A percentile compares a stretch with the other conserved stretches of the same genome.
phyloP scores from a whole-genome alignment of 2,797 vertebrate species.

The Sebastes miniatus region DNA sequence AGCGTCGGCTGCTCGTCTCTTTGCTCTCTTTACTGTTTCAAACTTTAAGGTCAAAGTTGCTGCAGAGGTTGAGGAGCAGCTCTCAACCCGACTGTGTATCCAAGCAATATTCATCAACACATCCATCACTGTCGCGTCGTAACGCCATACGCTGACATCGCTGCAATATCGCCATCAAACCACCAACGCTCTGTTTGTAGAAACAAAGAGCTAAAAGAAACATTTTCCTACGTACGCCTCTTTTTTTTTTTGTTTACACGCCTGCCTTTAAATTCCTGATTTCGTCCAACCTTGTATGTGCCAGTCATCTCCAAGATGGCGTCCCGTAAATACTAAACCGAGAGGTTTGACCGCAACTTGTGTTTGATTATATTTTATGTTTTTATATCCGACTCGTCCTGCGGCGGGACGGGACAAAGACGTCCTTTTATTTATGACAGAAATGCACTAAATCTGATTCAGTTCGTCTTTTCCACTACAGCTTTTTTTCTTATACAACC shows the following conservation, averaged over 20 bases:
- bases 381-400: conserved; percentile 17
- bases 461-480: neutral
- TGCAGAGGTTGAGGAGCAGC: conserved; percentile 7
- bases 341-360: neutral
- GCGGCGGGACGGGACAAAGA: neutral
- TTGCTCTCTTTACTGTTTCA: neutral
- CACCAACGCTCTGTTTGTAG: neutral
- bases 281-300: neutral
- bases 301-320: conserved; percentile 9
- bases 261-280: neutral
- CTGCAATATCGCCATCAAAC: conserved; percentile 19
- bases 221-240: neutral
- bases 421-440: conserved; percentile 62
- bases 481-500: neutral
- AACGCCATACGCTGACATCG: neutral
- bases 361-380: neutral
- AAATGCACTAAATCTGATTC: conserved; percentile 65
- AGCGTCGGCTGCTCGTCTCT: neutral
- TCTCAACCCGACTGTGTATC: conserved; percentile 36
- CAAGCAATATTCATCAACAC: conserved; percentile 51
- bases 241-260: neutral
- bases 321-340: neutral
- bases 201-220: neutral
- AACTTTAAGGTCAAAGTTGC: neutral
- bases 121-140: neutral